Conservation (phyloP, 2,113 vertebrate species). For the Pavo muticus region DNA sequence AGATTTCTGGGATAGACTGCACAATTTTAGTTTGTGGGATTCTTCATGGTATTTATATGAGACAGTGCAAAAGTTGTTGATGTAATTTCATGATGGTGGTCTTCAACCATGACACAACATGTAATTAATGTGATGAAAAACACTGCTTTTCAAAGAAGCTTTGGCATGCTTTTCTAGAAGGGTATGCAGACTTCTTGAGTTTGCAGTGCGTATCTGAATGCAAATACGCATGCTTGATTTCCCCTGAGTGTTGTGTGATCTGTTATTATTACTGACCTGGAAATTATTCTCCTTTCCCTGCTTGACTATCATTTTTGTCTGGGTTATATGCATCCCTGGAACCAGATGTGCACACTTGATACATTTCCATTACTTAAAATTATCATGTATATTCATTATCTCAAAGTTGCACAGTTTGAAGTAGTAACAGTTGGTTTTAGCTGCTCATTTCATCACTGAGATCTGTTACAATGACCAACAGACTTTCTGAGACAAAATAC, state of each 20-base stretch:
- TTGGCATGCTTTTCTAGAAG: slow-evolving; percentile 30
- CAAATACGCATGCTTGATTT: slow-evolving; percentile 62
- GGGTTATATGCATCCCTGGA: slow-evolving; percentile 56
- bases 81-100: slow-evolving; percentile 48
- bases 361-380: slow-evolving; percentile 39
- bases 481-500: not conserved
- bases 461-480: not conserved
- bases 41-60: slow-evolving; percentile 45
- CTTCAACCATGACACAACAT: slow-evolving; percentile 22
- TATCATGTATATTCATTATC: slow-evolving; percentile 14
- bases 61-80: slow-evolving; percentile 11
- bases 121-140: slow-evolving; percentile 66
- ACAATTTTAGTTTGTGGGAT: not conserved
- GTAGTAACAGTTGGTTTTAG: not conserved
- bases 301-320: slow-evolving; percentile 64
- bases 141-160: slow-evolving; percentile 42
- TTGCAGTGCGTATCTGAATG: slow-evolving; percentile 31
- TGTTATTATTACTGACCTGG: slow-evolving; percentile 69
- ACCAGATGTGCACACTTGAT: slow-evolving; percentile 60
- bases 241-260: slow-evolving; percentile 56
- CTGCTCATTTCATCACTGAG: not conserved
- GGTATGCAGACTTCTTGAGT: slow-evolving; percentile 6
- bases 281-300: slow-evolving; percentile 66
- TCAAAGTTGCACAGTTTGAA: not conserved
- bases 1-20: not conserved